phyloP scores from a whole-genome alignment of 1,140 invertebrate genomes.

The Arion vulgaris region DNA sequence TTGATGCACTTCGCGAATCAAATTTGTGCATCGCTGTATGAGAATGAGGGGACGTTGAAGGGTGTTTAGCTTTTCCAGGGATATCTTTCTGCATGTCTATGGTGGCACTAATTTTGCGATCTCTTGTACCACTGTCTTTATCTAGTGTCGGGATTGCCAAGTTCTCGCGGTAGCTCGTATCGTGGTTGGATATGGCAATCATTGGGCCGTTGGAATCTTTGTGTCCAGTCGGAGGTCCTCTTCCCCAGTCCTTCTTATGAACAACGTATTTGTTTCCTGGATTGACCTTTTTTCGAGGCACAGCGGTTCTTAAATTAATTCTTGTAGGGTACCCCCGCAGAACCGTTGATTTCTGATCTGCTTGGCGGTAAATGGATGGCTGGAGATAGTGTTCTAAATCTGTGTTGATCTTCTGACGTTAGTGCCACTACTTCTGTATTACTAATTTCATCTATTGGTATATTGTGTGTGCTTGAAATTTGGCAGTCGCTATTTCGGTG shows the following conservation, averaged over 20 bases:
- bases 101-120: no score
- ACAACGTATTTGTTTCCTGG: background rate
- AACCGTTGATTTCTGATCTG: no score
- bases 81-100: background rate
- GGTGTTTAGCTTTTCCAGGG: background rate
- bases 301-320: background rate
- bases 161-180: no score
- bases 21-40: background rate
- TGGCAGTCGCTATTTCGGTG: no score
- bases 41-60: background rate
- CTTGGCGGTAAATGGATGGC: no score
- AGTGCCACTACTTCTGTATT: no score
- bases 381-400: no score
- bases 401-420: no score
- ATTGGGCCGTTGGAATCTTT: background rate
- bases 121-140: background rate
- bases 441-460: no score
- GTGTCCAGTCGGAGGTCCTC: background rate
- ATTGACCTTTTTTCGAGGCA: background rate
- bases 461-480: no score
- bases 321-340: no score
- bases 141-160: background rate
- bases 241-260: constrained; percentile 19
- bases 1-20: background rate
- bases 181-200: background rate